phyloP scores from a whole-genome alignment of 1,140 invertebrate species.

The Cardiocondyla obscurior region DNA sequence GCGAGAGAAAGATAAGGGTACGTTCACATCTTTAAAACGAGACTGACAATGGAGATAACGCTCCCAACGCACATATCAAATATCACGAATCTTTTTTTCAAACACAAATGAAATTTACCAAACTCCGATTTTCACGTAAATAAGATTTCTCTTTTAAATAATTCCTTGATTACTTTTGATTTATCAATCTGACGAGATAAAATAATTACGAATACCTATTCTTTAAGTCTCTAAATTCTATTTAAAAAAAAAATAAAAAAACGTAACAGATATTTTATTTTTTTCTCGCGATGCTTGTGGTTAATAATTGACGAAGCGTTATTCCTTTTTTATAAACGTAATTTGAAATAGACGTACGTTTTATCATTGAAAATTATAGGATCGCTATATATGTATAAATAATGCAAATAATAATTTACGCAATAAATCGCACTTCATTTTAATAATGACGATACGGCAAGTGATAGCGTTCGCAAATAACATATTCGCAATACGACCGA shows the following conservation, averaged over 20 bases:
- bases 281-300: too few relatives aligned
- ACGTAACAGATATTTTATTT: too few relatives aligned
- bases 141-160: not conserved
- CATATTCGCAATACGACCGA: not conserved
- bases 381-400: not conserved
- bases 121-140: not conserved
- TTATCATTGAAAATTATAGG: not conserved
- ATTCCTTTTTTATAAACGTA: not conserved
- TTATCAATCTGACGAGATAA: not conserved
- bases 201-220: not conserved
- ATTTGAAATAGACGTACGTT: not conserved
- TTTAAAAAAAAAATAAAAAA: too few relatives aligned
- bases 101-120: not conserved
- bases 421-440: constrained; percentile 11
- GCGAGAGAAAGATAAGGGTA: constrained; percentile 65
- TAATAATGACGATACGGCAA: constrained; percentile 15
- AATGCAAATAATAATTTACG: not conserved
- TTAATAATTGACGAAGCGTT: not conserved
- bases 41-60: not conserved
- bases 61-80: not conserved
- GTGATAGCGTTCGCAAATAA: constrained; percentile 32
- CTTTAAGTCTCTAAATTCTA: not conserved
- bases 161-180: not conserved
- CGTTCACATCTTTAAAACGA: constrained; percentile 62
- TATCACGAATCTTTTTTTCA: not conserved